Conservation (phyloP, 2,888 invertebrate genomes). For the Cactoblastis cactorum region DNA sequence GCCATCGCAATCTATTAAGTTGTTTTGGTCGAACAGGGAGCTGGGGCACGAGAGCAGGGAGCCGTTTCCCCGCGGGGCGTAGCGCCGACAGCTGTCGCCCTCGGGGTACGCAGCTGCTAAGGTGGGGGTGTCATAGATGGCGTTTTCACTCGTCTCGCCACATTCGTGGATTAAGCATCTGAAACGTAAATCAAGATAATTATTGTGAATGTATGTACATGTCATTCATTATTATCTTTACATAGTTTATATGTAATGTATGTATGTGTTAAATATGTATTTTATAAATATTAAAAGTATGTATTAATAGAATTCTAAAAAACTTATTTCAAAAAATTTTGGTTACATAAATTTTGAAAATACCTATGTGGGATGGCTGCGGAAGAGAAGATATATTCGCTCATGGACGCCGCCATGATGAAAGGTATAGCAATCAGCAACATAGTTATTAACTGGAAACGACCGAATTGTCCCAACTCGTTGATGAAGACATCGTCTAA, state of each 20-base stretch:
- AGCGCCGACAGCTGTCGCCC: conserved; percentile 56
- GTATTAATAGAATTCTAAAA: background rate
- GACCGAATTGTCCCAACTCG: conserved; percentile 80
- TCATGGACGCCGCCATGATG: conserved; percentile 79
- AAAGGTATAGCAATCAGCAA: conserved; percentile 79
- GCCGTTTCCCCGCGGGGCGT: conserved; percentile 20
- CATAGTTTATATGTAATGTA: background rate
- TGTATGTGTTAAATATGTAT: background rate
- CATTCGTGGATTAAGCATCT: conserved; percentile 38
- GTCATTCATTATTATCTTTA: too few relatives aligned
- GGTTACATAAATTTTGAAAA: background rate
- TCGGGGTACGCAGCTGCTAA: conserved; percentile 34
- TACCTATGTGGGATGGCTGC: conserved; percentile 19
- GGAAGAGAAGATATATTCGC: conserved; percentile 16
- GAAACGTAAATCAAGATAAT: background rate
- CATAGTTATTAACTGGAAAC: conserved; percentile 79
- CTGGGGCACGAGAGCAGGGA: conserved; percentile 26
- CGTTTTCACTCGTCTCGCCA: conserved; percentile 23
- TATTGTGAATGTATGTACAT: too few relatives aligned
- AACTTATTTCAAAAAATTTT: background rate
- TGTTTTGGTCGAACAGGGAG: conserved; percentile 26
- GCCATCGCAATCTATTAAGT: conserved; percentile 25
- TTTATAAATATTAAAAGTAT: background rate
- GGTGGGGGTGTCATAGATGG: conserved; percentile 46
- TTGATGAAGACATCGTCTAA: conserved; percentile 64